Evolutionary conservation across 2,113 vertebrate species (phyloP).

Genomic region (Dasypus novemcinctus): DNA sequence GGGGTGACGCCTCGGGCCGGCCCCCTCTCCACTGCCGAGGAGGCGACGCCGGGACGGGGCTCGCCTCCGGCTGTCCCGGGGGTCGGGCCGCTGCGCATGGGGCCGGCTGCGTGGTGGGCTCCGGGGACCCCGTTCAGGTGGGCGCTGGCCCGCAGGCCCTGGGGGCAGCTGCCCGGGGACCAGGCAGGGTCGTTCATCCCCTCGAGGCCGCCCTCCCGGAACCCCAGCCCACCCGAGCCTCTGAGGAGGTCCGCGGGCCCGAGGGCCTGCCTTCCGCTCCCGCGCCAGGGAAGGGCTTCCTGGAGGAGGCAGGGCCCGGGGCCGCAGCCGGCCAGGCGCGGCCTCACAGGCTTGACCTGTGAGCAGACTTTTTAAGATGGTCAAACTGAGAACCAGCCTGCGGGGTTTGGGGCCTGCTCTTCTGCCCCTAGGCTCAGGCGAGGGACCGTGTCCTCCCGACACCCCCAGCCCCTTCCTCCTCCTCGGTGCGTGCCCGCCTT

Average conservation of each 20-base stretch:
- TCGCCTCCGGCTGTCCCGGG: background rate
- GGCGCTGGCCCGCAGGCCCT: background rate
- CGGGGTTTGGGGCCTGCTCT: background rate
- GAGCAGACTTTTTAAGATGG: background rate
- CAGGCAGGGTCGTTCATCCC: background rate
- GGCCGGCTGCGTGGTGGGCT: too few relatives aligned
- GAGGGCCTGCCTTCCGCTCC: background rate
- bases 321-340: rapidly evolving
- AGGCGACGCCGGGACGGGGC: rapidly evolving
- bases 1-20: background rate
- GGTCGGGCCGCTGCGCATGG: background rate
- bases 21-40: rapidly evolving
- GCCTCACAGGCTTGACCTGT: rapidly evolving
- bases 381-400: background rate
- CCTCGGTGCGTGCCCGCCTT: rapidly evolving
- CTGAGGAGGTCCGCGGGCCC: rapidly evolving
- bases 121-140: rapidly evolving
- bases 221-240: too few relatives aligned
- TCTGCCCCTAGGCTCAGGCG: rapidly evolving
- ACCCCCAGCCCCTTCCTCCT: rapidly evolving
- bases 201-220: background rate
- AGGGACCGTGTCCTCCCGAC: background rate
- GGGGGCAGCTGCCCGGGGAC: rapidly evolving
- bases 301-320: rapidly evolving
- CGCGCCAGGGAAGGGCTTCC: background rate